Evolutionary conservation across 2,113 vertebrate species (phyloP).

Genomic region (Trochalopteron elliotii): DNA sequence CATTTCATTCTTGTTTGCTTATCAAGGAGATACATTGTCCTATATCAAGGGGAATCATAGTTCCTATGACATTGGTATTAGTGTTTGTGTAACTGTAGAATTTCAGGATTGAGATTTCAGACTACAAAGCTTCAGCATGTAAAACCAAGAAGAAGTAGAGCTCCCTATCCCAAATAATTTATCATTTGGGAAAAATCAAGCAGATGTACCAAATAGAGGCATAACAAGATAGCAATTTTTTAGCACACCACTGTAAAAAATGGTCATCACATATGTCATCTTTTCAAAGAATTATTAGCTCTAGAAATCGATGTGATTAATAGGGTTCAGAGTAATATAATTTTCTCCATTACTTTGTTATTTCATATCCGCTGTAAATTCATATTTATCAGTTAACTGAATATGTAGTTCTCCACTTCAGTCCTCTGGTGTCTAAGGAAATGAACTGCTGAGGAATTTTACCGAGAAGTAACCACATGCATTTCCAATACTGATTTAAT

Average conservation of each 20-base stretch:
- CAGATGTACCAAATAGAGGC: neutral
- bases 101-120: neutral
- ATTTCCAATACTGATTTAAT: neutral
- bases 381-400: neutral
- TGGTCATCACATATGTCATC: neutral
- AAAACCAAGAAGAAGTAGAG: neutral
- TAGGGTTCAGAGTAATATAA: neutral
- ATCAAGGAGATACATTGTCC: neutral
- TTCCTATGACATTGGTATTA: neutral
- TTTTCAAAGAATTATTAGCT: neutral
- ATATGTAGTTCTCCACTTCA: neutral
- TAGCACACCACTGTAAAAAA: neutral
- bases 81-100: neutral
- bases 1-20: neutral
- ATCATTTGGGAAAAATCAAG: neutral
- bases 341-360: neutral
- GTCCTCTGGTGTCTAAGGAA: neutral
- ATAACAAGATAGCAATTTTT: neutral
- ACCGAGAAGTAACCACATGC: neutral
- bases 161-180: neutral
- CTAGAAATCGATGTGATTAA: neutral
- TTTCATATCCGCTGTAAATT: neutral
- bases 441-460: neutral
- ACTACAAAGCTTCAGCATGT: neutral
- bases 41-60: neutral